phyloP scores from a whole-genome alignment of 2,113 vertebrate species.

The Tympanuchus pallidicinctus region DNA sequence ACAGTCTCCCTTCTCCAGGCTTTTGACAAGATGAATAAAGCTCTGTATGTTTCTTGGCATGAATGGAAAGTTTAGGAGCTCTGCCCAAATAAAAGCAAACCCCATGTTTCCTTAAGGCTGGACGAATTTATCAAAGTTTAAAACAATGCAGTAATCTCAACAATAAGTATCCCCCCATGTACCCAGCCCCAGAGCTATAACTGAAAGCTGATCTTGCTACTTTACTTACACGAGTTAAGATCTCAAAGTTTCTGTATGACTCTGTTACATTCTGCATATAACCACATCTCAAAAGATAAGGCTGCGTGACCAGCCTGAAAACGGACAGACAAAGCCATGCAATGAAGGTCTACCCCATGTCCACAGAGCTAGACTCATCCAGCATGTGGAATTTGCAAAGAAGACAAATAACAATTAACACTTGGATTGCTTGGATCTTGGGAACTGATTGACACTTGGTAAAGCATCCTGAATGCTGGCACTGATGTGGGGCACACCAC shows the following conservation, averaged over 20 bases:
- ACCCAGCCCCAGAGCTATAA: neutral
- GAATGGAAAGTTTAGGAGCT: neutral
- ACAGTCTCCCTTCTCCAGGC: neutral
- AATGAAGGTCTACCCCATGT: neutral
- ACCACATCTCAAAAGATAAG: neutral
- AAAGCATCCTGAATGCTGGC: neutral
- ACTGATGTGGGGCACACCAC: neutral
- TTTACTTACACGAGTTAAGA: neutral
- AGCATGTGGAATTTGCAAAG: neutral
- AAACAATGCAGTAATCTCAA: neutral
- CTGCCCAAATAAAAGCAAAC: constrained; percentile 13
- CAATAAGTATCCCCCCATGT: neutral
- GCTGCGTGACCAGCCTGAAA: neutral
- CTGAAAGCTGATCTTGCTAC: neutral
- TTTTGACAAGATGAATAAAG: constrained; percentile 39
- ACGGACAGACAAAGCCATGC: neutral
- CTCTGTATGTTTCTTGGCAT: neutral
- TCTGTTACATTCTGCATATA: neutral
- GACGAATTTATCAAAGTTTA: neutral
- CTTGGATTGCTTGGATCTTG: neutral
- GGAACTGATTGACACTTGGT: neutral
- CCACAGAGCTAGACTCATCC: neutral
- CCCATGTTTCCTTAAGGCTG: neutral
- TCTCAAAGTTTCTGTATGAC: neutral
- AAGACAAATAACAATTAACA: neutral